phyloP scores from a whole-genome alignment of 1,140 invertebrate genomes.

The Scaptodrosophila lebanonensis region DNA sequence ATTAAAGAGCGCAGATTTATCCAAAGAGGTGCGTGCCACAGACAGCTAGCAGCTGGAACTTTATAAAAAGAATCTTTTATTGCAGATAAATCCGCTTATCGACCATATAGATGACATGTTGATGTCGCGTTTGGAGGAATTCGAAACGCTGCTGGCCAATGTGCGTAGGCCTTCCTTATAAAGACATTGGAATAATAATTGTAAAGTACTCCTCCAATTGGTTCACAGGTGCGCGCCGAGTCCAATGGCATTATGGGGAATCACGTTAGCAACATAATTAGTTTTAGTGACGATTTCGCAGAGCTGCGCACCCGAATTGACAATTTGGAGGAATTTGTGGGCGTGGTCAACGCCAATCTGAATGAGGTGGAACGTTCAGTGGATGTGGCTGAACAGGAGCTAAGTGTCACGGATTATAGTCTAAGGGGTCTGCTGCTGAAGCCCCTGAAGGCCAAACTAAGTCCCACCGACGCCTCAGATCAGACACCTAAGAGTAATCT shows the following conservation, averaged over 20 bases:
- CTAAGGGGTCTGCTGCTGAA: constrained; percentile 64
- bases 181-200: neutral
- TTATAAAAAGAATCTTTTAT: neutral
- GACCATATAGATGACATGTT: constrained; percentile 73
- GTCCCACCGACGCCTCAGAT: constrained; percentile 15
- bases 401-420: constrained; percentile 70
- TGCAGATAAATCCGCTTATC: constrained; percentile 64
- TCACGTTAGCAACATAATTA: constrained; percentile 55
- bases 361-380: constrained; percentile 54
- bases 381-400: constrained; percentile 65
- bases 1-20: constrained; percentile 55
- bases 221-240: constrained; percentile 57
- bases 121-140: constrained; percentile 60
- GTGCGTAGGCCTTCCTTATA: constrained; percentile 7
- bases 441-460: constrained; percentile 52
- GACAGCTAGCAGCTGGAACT: neutral
- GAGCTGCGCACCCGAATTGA: constrained; percentile 53
- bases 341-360: constrained; percentile 52
- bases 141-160: constrained; percentile 56
- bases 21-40: constrained; percentile 37
- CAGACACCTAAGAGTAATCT: constrained; percentile 40
- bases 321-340: constrained; percentile 58
- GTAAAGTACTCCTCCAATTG: neutral
- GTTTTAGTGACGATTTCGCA: constrained; percentile 48
- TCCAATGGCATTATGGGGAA: constrained; percentile 64